Conservation (phyloP, 1,140 invertebrate genomes). For the Sarcophaga peregrina region DNA sequence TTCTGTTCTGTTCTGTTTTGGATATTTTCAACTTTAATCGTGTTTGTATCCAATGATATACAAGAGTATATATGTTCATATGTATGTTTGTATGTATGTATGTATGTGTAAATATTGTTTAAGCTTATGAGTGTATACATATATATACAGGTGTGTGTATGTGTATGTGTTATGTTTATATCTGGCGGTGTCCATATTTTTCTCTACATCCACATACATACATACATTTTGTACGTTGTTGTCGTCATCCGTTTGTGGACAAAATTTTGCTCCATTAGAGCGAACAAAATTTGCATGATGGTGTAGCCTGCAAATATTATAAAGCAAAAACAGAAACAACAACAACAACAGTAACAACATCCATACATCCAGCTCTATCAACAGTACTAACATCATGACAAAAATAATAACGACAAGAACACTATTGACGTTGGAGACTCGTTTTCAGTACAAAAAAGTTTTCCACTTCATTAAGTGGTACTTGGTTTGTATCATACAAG, state of each 20-base stretch:
- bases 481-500: conserved; percentile 33
- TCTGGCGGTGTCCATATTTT: conserved; percentile 16
- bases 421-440: not conserved
- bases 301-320: conserved; percentile 24
- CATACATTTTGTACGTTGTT: conserved; percentile 13
- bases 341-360: conserved; percentile 4
- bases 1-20: conserved; percentile 1
- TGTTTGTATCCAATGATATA: not conserved
- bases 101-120: conserved; percentile 24
- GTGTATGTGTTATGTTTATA: not conserved
- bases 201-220: not conserved
- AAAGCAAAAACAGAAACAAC: conserved; percentile 11
- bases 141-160: not conserved
- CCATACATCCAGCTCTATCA: not conserved
- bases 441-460: conserved; percentile 26
- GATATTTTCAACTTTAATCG: conserved; percentile 35
- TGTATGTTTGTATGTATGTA: not conserved
- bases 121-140: not conserved
- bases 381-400: conserved; percentile 22
- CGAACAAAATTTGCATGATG: conserved; percentile 34
- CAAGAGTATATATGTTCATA: too few relatives aligned
- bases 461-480: conserved; percentile 41
- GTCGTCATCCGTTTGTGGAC: conserved; percentile 24
- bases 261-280: conserved; percentile 40
- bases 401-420: not conserved